A percentile compares a stretch with the other conserved stretches of the same genome.
Conservation (phyloP, 2,888 invertebrate genomes). For the Drosophila sordidapex region DNA sequence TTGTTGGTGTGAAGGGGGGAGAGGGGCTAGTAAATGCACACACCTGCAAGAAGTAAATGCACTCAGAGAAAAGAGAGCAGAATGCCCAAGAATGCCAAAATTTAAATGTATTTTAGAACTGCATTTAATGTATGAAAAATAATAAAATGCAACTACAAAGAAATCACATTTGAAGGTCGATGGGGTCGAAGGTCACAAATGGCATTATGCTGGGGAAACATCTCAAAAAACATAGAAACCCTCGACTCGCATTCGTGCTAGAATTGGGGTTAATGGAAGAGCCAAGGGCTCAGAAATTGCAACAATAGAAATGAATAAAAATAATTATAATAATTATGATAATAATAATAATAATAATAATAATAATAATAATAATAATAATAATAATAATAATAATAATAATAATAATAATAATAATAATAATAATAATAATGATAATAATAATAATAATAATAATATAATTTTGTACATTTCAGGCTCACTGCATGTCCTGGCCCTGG, state of each 20-base stretch:
- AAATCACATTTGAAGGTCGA: neutral
- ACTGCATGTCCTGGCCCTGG: conserved; percentile 92
- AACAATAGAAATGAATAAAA: neutral
- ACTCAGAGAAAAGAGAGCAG: conserved; percentile 14
- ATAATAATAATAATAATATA: neutral
- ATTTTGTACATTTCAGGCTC: conserved; percentile 86
- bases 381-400: neutral
- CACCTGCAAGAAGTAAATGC: conserved; percentile 72
- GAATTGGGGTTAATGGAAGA: neutral
- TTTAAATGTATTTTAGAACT: neutral
- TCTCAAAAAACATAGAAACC: neutral
- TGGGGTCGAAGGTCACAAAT: neutral
- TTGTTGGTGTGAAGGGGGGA: neutral
- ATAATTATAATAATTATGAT: neutral
- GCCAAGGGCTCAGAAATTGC: neutral
- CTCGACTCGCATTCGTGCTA: neutral
- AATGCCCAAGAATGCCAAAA: neutral
- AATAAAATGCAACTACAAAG: neutral
- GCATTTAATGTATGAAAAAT: conserved; percentile 25
- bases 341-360: neutral
- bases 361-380: neutral
- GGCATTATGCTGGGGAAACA: neutral
- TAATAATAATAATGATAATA: neutral
- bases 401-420: neutral
- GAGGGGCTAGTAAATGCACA: conserved; percentile 61